Evolutionary conservation across 2,797 vertebrate species (phyloP).

Genomic region (Lindbergichthys nudifrons): DNA sequence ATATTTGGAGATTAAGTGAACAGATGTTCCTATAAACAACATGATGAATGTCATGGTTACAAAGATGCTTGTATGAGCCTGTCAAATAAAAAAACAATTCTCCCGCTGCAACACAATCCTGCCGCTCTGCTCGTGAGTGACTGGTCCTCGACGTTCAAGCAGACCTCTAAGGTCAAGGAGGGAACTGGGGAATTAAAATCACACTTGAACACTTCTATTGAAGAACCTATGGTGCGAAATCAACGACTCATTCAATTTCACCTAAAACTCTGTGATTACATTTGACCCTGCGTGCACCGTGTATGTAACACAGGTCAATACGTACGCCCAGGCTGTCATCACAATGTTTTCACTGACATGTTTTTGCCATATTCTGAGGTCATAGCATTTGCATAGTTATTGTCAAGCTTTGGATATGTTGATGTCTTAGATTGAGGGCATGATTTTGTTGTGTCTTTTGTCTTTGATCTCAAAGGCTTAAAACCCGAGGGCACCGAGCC

Average conservation of each 20-base stretch:
- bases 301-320: slow-evolving; percentile 35
- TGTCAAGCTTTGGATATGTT: not conserved
- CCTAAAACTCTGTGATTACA: slow-evolving; percentile 41
- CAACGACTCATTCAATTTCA: slow-evolving; percentile 56
- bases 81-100: slow-evolving; percentile 10
- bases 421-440: not conserved
- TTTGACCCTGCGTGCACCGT: slow-evolving; percentile 30
- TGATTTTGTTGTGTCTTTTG: not conserved
- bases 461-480: not conserved
- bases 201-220: slow-evolving; percentile 38
- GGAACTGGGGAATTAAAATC: slow-evolving; percentile 49
- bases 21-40: not conserved
- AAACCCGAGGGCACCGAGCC: no score
- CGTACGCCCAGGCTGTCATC: slow-evolving; percentile 43
- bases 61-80: slow-evolving; percentile 15
- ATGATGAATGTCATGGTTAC: slow-evolving; percentile 4
- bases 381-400: slow-evolving; percentile 25
- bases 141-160: slow-evolving; percentile 35
- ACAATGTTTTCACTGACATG: slow-evolving; percentile 26
- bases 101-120: slow-evolving; percentile 5
- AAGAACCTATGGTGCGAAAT: slow-evolving; percentile 61
- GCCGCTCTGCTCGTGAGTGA: slow-evolving; percentile 21
- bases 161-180: slow-evolving; percentile 59
- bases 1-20: slow-evolving; percentile 29
- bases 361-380: slow-evolving; percentile 24